Evolutionary conservation across 1,140 invertebrate genomes (phyloP), one percentile per base, ranked within the genome.

Genomic region (Brachionus paranguensis): DNA sequence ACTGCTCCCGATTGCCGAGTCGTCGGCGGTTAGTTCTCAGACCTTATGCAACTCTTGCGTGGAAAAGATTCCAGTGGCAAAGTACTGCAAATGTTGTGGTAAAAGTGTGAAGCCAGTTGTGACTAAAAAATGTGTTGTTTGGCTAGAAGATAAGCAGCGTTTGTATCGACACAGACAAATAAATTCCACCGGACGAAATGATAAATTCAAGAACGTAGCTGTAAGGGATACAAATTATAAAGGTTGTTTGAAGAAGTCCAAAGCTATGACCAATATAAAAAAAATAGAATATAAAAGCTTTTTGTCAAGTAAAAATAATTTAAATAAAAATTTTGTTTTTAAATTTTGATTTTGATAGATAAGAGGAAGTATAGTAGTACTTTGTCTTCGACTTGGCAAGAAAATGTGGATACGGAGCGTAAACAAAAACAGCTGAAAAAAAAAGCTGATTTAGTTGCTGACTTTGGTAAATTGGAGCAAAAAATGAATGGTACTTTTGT

Each of bases 71-170:
- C 17, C 17, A 5, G 5, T 29, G 4, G 50, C 10, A 50, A 76
- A 47, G 50, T 53, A 50, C 11, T 76, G 72, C 24, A 76, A 76
- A 76, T 76, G 72, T 29, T 76, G 72, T 76, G 72, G 72, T 50
- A 76, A 76, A 50, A 47, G 47, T 29, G 47, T 76, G 11, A 76
- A 60, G 53, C 10, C 47, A 50, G 14, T 33, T 24, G 41, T 20
- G 7, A 20, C 41, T 12, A 76, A 50, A 76, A 76, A 76, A 76
- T 76, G 72, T 17, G 43, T 50, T 76, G 27, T 50, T 37, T 37
- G 10, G 43, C 27, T 50, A 24, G 43, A 47, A 50, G 72, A 76
- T n/a, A 76, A 24, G 12, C 20, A 76, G 17, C 72, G 20, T 17
- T 47, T 76, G 27, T 50, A 76, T 47, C n/a, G 17, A 12, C 43